Evolutionary conservation across 2,888 invertebrate species (phyloP).

Genomic region (Drosophila flavopinicola): DNA sequence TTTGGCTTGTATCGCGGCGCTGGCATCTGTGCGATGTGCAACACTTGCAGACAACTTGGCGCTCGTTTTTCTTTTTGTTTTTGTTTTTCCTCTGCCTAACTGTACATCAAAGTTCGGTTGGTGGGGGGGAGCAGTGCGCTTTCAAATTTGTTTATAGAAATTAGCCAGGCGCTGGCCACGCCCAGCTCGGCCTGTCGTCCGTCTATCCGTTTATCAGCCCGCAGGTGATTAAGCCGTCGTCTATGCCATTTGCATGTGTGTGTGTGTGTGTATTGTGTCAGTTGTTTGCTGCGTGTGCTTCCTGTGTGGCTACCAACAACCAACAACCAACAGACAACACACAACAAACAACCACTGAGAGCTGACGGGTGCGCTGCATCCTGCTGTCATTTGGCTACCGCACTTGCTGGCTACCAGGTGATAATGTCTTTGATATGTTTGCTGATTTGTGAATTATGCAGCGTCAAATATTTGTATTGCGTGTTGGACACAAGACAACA

Average conservation of each 20-base stretch:
- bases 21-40: constrained; percentile 80
- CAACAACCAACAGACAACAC: constrained; percentile 17
- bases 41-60: constrained; percentile 79
- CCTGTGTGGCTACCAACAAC: constrained; percentile 34
- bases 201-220: constrained; percentile 69
- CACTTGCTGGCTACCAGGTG: constrained; percentile 53
- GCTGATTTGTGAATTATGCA: constrained; percentile 49
- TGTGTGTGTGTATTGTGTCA: constrained; percentile 12
- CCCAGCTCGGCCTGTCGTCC: constrained; percentile 40
- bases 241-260: constrained; percentile 30
- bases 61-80: constrained; percentile 51
- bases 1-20: constrained; percentile 78
- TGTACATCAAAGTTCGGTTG: constrained; percentile 51
- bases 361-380: constrained; percentile 62
- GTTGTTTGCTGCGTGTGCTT: constrained; percentile 27
- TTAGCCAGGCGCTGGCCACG: constrained; percentile 70
- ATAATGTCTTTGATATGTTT: constrained; percentile 60
- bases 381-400: constrained; percentile 76
- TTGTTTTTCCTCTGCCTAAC: constrained; percentile 18
- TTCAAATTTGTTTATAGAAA: constrained; percentile 77
- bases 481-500: too few relatives aligned
- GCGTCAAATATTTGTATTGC: constrained; percentile 27
- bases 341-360: constrained; percentile 30
- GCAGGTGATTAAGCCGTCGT: constrained; percentile 80
- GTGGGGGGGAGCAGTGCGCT: constrained; percentile 29